Conservation (phyloP, 2,797 vertebrate genomes). For the Enteromius anoplus region DNA sequence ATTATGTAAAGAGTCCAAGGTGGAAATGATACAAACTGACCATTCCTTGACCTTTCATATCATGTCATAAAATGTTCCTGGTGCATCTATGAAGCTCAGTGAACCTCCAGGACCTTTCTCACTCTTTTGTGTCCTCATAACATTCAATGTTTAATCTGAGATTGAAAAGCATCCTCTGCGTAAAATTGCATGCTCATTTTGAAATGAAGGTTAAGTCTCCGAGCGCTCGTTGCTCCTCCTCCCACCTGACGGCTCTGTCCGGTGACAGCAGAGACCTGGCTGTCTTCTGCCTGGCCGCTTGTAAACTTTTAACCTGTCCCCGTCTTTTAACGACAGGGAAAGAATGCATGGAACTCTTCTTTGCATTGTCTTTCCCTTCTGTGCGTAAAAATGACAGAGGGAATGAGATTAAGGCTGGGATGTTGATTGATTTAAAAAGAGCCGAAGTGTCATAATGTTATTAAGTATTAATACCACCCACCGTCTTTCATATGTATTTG, state of each 20-base stretch:
- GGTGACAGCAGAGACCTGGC: constrained; percentile 49
- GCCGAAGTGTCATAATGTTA: background rate
- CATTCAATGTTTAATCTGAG: background rate
- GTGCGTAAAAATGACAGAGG: background rate
- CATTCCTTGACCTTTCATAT: constrained; percentile 17
- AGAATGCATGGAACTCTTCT: constrained; percentile 64
- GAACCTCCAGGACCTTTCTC: background rate
- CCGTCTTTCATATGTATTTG: background rate
- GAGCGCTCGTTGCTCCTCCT: constrained; percentile 6
- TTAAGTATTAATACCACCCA: too few species aligned
- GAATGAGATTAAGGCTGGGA: background rate
- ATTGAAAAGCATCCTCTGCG: background rate
- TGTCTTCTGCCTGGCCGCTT: constrained; percentile 63
- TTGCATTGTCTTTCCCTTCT: background rate
- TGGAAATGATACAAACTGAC: constrained; percentile 14
- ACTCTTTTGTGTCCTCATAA: background rate
- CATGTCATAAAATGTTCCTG: constrained; percentile 18
- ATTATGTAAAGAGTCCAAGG: background rate
- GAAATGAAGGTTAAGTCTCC: constrained; percentile 39
- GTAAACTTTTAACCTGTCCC: constrained; percentile 72
- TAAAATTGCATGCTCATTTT: constrained; percentile 12
- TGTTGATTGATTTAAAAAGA: constrained; percentile 16
- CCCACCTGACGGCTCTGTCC: constrained; percentile 40
- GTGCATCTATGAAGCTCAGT: too few species aligned
- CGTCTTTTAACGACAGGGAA: constrained; percentile 63